Percentiles rank a stretch among this genome's conserved stretches.
phyloP scores from a whole-genome alignment of 2,113 vertebrate species.

The Serinus canaria region DNA sequence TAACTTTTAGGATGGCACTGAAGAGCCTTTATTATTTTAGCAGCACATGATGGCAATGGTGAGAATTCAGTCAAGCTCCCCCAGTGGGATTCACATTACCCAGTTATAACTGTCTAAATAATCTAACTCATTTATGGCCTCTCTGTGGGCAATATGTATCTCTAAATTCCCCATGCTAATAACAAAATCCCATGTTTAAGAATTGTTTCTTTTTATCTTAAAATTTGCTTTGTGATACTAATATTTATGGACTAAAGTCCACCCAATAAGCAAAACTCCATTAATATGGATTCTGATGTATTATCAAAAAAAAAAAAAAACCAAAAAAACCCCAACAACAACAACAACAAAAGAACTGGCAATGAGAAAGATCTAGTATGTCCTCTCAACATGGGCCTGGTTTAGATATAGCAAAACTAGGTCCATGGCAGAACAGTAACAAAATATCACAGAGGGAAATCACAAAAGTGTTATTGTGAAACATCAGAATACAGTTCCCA shows the following conservation, averaged over 20 bases:
- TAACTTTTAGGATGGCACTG: neutral
- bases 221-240: neutral
- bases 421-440: neutral
- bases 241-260: neutral
- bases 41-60: neutral
- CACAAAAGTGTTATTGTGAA: neutral
- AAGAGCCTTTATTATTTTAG: neutral
- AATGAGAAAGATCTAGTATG: neutral
- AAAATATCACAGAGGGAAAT: neutral
- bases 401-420: neutral
- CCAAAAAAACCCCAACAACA: too few species aligned
- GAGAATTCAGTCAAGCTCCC: neutral
- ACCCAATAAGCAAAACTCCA: neutral
- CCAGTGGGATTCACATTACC: neutral
- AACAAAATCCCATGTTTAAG: neutral
- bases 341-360: neutral
- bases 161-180: neutral
- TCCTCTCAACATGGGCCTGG: neutral
- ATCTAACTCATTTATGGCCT: neutral
- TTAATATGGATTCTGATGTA: neutral
- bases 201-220: neutral
- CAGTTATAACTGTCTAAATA: neutral
- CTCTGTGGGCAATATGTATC: neutral
- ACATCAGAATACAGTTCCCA: neutral
- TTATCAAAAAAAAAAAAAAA: neutral